Base-by-base conservation (phyloP, 1,140 invertebrate genomes). In the Drosophila subobscura region DNA sequence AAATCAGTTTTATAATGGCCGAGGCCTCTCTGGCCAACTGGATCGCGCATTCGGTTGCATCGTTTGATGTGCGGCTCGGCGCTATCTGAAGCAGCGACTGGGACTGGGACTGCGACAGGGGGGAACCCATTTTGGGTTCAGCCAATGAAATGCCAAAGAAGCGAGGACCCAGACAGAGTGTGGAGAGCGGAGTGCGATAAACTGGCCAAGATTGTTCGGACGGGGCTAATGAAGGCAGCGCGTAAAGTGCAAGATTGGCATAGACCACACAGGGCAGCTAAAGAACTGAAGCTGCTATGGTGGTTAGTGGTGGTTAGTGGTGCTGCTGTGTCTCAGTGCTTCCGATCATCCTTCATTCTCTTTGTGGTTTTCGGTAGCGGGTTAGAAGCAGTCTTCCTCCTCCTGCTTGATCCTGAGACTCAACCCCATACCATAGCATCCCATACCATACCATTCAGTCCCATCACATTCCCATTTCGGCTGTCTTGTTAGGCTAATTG, bases 401-500 rank as follows among this genome's bases (percentile, higher is more conserved):
- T 20, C 16, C 16, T 20, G 16, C 3, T 10, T 10, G 33, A 37
- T 37, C 33, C 29, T 8, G 29, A 7, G 7, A 33, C 29, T 37
- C 33, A 37, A 37, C 33, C 33, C 33, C 33, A 37, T 37, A 12
- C 29, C 29, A 20, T 20, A 0, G 6, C 27, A 8, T 33, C 10
- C 27, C 23, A 33, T 23, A 49, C 29, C 56, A 49, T 23, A 22
- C 12, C 49, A 4, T 41, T 16, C 14, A 20, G 37, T 33, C 8
- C 42, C 16, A 67, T 66, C 58, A 51, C 71, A 12, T 23, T 66
- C 49, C 42, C 65, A 55, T 67, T 76, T 75, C 68, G 72, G 75
- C 52, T 83, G 84, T 83, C 83, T 88, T 88, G 83, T 88, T 88
- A 83, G 84, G 83, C 83, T 88, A 88, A 88, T 88, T 88, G 83